phyloP scores from a whole-genome alignment of 2,888 invertebrate species.

The Thysanoteuthis rhombus region DNA sequence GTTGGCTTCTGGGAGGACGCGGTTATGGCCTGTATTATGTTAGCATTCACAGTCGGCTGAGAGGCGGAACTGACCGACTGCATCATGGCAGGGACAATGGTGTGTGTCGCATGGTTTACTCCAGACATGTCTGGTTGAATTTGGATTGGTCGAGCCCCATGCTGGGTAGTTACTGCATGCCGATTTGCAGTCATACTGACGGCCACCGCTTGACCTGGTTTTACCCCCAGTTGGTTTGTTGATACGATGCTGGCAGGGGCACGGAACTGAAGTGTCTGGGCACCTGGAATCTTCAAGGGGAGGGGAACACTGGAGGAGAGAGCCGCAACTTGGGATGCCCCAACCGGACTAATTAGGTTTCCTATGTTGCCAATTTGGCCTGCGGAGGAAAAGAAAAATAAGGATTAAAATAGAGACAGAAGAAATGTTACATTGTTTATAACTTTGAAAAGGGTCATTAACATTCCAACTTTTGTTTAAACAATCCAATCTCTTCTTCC shows the following conservation, averaged over 20 bases:
- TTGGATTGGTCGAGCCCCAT: slow-evolving; percentile 14
- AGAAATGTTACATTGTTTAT: too few species aligned
- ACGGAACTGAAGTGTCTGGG: slow-evolving; percentile 37
- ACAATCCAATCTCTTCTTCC: too few species aligned
- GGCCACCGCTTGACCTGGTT: not conserved
- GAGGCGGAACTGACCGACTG: slow-evolving; percentile 21
- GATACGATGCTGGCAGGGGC: slow-evolving; percentile 30
- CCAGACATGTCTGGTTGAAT: slow-evolving; percentile 20
- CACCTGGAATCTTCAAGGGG: slow-evolving; percentile 41
- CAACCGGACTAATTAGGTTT: slow-evolving; percentile 30
- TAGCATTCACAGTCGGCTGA: slow-evolving; percentile 21
- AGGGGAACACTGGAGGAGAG: slow-evolving; percentile 33
- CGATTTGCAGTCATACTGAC: slow-evolving; percentile 27
- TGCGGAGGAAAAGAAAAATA: not conserved
- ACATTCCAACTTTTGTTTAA: too few species aligned
- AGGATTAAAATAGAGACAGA: not conserved
- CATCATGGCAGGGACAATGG: slow-evolving; percentile 15
- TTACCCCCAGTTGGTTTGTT: not conserved
- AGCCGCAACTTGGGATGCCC: slow-evolving; percentile 23
- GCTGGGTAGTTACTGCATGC: slow-evolving; percentile 25
- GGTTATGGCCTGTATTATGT: slow-evolving; percentile 20
- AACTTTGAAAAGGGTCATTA: too few species aligned
- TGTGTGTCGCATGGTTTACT: slow-evolving; percentile 17
- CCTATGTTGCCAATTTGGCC: slow-evolving; percentile 27
- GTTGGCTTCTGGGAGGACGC: not conserved